A percentile compares a stretch with the other conserved stretches of the same genome.
Evolutionary conservation across 2,797 vertebrate species (phyloP).

Genomic region (Schizothorax lantsangensis): DNA sequence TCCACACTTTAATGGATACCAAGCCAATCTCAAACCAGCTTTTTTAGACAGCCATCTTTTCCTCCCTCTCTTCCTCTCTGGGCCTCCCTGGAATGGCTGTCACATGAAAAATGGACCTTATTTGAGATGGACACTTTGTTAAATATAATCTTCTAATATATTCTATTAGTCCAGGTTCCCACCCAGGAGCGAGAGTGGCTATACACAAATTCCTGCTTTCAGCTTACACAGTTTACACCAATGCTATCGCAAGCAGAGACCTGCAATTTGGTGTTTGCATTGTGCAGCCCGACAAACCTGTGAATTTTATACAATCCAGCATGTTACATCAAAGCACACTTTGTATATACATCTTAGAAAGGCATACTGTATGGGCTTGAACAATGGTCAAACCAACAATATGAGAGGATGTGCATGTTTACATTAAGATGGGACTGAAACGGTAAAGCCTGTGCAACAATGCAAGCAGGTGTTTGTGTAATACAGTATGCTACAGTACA

Average conservation of each 20-base stretch:
- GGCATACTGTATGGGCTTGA: slow-evolving; percentile 46
- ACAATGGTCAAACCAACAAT: slow-evolving; percentile 54
- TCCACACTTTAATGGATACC: slow-evolving; percentile 78
- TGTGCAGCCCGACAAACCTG: slow-evolving; percentile 50
- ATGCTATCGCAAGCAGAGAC: slow-evolving; percentile 41
- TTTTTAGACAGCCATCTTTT: slow-evolving; percentile 59
- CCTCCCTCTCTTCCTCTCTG: slow-evolving; percentile 80
- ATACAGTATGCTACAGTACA: background rate
- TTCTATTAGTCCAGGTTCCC: slow-evolving; percentile 57
- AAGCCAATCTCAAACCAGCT: slow-evolving; percentile 80
- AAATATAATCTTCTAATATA: slow-evolving; percentile 75
- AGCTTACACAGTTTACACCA: slow-evolving; percentile 28
- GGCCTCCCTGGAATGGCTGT: slow-evolving; percentile 81
- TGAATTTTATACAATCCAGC: slow-evolving; percentile 48
- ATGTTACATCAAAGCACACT: slow-evolving; percentile 57
- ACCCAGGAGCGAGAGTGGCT: slow-evolving; percentile 43
- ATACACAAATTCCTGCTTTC: slow-evolving; percentile 43
- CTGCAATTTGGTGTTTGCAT: slow-evolving; percentile 56
- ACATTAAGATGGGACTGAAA: slow-evolving; percentile 50
- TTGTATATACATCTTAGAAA: slow-evolving; percentile 48
- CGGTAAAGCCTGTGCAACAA: slow-evolving; percentile 30
- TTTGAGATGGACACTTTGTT: slow-evolving; percentile 81
- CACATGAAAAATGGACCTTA: slow-evolving; percentile 82
- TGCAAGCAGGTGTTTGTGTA: slow-evolving; percentile 1
- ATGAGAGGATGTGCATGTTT: slow-evolving; percentile 50